These are phyloP conservation scores for Dryococelus australis DNA, from an alignment of 2,888 invertebrate genomes.

Conservation along the genomic window DNA sequence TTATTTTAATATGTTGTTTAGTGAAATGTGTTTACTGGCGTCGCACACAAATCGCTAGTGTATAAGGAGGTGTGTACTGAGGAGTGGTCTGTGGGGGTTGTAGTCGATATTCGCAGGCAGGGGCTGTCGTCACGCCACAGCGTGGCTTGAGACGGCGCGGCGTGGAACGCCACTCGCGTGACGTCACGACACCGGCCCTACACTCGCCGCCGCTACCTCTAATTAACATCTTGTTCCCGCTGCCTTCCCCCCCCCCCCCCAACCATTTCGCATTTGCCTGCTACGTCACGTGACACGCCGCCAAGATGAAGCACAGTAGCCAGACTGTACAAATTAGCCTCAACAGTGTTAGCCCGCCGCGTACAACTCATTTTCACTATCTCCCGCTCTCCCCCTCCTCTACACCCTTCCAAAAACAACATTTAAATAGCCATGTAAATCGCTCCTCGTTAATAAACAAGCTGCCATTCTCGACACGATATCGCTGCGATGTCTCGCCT, in stretches of 20 bases:
- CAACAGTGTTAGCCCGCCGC: background rate
- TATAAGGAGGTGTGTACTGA: too few species aligned
- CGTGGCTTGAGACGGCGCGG: constrained; percentile 34
- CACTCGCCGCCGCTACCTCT: background rate
- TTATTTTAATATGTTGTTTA: too few species aligned
- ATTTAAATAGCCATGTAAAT: background rate
- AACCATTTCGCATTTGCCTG: too few species aligned
- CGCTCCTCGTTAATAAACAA: background rate
- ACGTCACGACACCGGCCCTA: constrained; percentile 32
- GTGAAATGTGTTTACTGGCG: too few species aligned
- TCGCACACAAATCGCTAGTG: too few species aligned
- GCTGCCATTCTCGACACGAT: background rate
- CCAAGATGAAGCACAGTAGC: background rate
- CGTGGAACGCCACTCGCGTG: constrained; percentile 41
- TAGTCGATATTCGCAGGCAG: background rate
- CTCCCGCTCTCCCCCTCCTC: background rate
- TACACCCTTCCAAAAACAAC: background rate
- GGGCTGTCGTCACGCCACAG: background rate
- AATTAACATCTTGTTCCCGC: constrained; percentile 1
- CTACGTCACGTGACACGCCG: background rate
- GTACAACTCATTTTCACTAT: background rate
- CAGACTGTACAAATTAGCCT: background rate
- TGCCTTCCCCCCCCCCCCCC: background rate
- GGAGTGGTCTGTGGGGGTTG: background rate
- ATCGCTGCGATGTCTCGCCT: background rate